A percentile compares a stretch with the other conserved stretches of the same genome.
phyloP scores from a whole-genome alignment of 2,888 invertebrate genomes.

The Ochlodes sylvanus region DNA sequence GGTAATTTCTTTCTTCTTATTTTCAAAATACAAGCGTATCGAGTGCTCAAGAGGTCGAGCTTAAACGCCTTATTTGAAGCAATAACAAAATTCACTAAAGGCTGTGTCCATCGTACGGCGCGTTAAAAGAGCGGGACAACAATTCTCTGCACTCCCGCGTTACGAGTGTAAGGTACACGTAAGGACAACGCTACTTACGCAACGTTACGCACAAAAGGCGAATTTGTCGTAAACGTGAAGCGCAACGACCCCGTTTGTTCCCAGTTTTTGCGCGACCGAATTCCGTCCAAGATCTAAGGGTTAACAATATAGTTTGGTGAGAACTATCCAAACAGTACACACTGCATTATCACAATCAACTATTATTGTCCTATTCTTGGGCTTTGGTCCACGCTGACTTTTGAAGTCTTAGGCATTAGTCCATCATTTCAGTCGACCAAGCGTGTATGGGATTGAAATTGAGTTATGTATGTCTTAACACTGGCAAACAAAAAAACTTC shows the following conservation, averaged over 20 bases:
- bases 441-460: too few species aligned
- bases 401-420: too few species aligned
- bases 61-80: not conserved
- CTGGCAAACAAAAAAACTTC: too few species aligned
- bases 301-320: not conserved
- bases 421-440: too few species aligned
- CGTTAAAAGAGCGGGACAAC: not conserved
- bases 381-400: too few species aligned
- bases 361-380: too few species aligned
- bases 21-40: too few species aligned
- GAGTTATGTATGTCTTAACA: too few species aligned
- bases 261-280: constrained; percentile 56
- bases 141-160: not conserved
- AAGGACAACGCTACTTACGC: not conserved
- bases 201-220: constrained; percentile 20
- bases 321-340: too few species aligned
- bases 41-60: too few species aligned
- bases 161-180: not conserved
- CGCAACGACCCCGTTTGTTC: constrained; percentile 56
- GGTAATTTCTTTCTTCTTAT: too few species aligned
- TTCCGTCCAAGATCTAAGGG: constrained; percentile 27
- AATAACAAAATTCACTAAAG: not conserved
- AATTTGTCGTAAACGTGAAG: constrained; percentile 27
- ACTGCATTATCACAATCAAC: too few species aligned
- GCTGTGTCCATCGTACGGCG: not conserved